These are phyloP conservation scores for Lagopus muta DNA, from an alignment of 2,113 vertebrate species.

Conservation along the genomic window DNA sequence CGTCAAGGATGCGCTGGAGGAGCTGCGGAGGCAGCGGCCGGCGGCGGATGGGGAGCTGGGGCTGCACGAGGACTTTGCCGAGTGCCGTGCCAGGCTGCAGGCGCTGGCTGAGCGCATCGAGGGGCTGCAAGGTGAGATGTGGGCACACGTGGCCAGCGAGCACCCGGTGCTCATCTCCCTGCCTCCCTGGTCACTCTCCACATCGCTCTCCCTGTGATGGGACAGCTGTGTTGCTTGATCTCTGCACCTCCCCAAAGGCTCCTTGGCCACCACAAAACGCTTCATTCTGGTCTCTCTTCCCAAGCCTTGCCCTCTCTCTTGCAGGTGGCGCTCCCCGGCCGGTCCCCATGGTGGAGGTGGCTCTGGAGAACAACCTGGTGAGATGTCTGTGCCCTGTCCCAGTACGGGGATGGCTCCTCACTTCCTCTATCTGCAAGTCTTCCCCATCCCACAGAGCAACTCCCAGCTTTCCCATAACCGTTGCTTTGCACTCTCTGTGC, in stretches of 20 bases:
- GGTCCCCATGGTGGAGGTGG: rapidly evolving
- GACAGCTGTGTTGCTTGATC: neutral
- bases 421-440: neutral
- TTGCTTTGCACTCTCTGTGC: neutral
- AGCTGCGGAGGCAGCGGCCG: constrained; percentile 12
- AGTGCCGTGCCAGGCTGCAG: constrained; percentile 31
- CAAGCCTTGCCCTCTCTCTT: neutral
- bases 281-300: neutral
- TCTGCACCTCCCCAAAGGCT: neutral
- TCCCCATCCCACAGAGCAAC: neutral
- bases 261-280: neutral
- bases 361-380: constrained; percentile 14
- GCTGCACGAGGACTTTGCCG: neutral
- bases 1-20: constrained; percentile 37
- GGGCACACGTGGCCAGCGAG: neutral
- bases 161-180: neutral
- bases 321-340: neutral
- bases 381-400: neutral
- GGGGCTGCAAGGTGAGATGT: constrained; percentile 23
- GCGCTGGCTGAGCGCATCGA: constrained; percentile 3
- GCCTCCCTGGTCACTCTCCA: neutral
- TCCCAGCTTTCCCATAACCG: neutral
- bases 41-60: neutral
- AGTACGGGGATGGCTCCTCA: rapidly evolving
- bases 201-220: neutral